Evolutionary conservation across 2,888 invertebrate genomes (phyloP), one percentile per base, ranked within the genome.

Genomic region (Villa cingulata): DNA sequence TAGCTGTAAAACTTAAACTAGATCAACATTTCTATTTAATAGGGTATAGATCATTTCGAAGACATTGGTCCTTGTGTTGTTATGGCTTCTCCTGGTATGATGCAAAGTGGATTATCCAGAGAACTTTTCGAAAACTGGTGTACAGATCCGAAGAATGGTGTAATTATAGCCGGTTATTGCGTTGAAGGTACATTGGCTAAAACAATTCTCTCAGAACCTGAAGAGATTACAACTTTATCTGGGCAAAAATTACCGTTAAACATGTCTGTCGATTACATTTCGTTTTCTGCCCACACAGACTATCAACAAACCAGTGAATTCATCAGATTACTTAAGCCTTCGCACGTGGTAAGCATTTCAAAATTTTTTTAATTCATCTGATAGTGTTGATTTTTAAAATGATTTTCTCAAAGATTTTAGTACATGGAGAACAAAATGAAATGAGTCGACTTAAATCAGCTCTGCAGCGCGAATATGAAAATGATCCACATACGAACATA

Each of bases 31-130:
- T 19, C 20, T 14, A 1, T 27, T 29, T 16, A n/a, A 15, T 37
- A 46, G 46, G 63, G 96, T 39, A 96, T 98, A 61, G 98, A 98
- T 65, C 96, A 98, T 70, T 99, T 99, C 71, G 97, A 98, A 59
- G 98, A 99, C 70, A 89, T 96, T 48, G 98, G 98, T 0, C 98
- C 98, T 0, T 99, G 97, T 62, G 97, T 99, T n/a, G 87, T 99
- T 23, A 89, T 98, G 87, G 98, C 98, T 2, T 91, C 92, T 0
- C 98, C 98, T 0, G 98, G 98, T 64, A 99, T 99, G 97, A 90
- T 98, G 90, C 98, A 98, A 74, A 95, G 90, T 59, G 98, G 98
- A 0, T 72, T 98, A 19, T 96, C 95, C 0, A 73, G 97, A 32
- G 98, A 99, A 65, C 75, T 98, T 41, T 99, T 98, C 72, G 98